Conservation (phyloP, 2,797 vertebrate species). For the Sebastes alutus region DNA sequence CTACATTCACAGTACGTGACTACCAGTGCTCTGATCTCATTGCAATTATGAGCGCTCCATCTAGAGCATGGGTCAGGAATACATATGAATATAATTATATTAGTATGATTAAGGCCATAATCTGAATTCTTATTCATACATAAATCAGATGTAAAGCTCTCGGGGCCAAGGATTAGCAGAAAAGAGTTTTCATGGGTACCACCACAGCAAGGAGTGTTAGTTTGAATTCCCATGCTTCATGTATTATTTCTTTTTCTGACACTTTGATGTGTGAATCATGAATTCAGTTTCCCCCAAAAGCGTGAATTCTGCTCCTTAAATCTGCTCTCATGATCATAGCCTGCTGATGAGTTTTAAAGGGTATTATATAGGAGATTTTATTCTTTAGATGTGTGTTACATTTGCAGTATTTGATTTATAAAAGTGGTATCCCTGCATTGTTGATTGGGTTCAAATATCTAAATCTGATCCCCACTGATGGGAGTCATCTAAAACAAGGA, state of each 20-base stretch:
- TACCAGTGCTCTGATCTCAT: slow-evolving; percentile 20
- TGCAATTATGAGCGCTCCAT: not conserved
- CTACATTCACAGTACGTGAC: slow-evolving; percentile 2
- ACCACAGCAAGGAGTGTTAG: not conserved
- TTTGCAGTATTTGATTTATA: not conserved
- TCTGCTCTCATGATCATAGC: slow-evolving; percentile 1
- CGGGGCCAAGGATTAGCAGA: not conserved
- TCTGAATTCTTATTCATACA: slow-evolving; percentile 10
- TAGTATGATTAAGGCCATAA: slow-evolving; percentile 3
- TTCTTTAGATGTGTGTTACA: not conserved
- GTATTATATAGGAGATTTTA: not conserved
- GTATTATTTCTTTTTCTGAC: slow-evolving; percentile 30
- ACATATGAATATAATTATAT: slow-evolving; percentile 15
- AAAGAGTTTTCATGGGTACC: not conserved
- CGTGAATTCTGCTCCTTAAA: slow-evolving; percentile 11
- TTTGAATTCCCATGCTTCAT: slow-evolving; percentile 29
- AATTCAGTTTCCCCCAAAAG: slow-evolving; percentile 22
- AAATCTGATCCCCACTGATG: not conserved
- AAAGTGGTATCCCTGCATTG: not conserved
- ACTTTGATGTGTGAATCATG: slow-evolving; percentile 51
- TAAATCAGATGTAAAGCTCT: slow-evolving; percentile 8
- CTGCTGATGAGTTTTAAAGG: not conserved
- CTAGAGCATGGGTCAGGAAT: not conserved
- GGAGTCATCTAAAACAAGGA: not conserved
- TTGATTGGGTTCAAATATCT: not conserved